A percentile compares a stretch with the other conserved stretches of the same genome.
These are phyloP conservation scores for Channa argus DNA, from an alignment of 2,113 vertebrate genomes.

Conservation along the genomic window DNA sequence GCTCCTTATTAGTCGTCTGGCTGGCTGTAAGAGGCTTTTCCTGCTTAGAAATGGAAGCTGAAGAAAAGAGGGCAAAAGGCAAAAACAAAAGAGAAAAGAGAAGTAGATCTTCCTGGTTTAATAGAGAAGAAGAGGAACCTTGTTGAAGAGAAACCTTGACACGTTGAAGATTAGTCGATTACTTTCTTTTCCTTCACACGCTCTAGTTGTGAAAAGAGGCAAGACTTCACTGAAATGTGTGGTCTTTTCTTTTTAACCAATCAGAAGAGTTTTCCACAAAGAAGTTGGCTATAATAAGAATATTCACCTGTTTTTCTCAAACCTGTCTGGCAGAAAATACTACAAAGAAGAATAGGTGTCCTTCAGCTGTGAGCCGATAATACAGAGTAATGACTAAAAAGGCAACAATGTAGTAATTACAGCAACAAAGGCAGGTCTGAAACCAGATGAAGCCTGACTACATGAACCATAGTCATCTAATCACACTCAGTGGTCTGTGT, in stretches of 20 bases:
- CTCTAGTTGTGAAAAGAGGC: constrained; percentile 9
- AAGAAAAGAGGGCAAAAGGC: constrained; percentile 42
- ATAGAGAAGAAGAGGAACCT: constrained; percentile 34
- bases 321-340: neutral
- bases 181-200: constrained; percentile 38
- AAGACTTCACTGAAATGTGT: neutral
- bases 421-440: neutral
- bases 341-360: neutral
- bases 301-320: neutral
- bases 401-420: neutral
- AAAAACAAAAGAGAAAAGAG: constrained; percentile 46
- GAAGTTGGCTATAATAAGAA: neutral
- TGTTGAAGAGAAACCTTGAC: constrained; percentile 33
- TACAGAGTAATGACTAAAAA: neutral
- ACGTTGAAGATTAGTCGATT: constrained; percentile 29
- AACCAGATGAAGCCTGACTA: neutral
- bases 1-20: constrained; percentile 80
- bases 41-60: constrained; percentile 58
- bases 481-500: neutral
- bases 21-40: constrained; percentile 78
- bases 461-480: constrained; percentile 2
- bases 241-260: neutral
- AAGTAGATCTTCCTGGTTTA: constrained; percentile 41
- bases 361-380: neutral
- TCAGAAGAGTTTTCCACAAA: neutral